Evolutionary conservation across 1,140 invertebrate species (phyloP).

Genomic region (Potamilus streckersoni): DNA sequence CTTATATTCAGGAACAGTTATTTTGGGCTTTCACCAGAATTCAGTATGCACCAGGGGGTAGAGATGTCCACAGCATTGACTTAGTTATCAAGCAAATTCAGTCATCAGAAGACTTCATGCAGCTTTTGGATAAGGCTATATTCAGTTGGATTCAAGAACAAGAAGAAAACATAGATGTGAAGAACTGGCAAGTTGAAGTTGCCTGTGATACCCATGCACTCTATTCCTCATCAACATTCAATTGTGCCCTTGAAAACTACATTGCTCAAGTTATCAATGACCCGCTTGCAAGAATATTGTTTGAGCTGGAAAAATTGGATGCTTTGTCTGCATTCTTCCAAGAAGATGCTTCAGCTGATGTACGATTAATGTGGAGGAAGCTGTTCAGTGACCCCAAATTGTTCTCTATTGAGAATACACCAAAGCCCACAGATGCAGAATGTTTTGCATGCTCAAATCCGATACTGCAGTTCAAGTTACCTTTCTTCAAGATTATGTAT

Average conservation of each 20-base stretch:
- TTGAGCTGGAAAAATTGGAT: conserved; percentile 10
- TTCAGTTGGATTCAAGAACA: background rate
- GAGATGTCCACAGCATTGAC: conserved; percentile 27
- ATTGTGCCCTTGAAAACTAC: conserved; percentile 19
- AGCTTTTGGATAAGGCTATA: conserved; percentile 24
- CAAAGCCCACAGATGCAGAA: conserved; percentile 15
- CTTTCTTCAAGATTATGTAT: conserved; percentile 11
- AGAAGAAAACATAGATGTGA: background rate
- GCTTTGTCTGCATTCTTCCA: conserved; percentile 17
- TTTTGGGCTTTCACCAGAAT: conserved; percentile 51
- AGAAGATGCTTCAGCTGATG: background rate
- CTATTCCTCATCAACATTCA: conserved; percentile 7
- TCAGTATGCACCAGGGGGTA: conserved; percentile 26
- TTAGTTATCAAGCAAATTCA: conserved; percentile 22
- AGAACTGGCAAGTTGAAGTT: background rate
- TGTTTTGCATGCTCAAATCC: conserved; percentile 16
- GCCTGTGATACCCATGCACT: conserved; percentile 18
- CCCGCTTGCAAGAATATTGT: conserved; percentile 19
- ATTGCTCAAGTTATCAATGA: conserved; percentile 1
- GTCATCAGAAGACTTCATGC: conserved; percentile 17
- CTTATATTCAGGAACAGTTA: conserved; percentile 24
- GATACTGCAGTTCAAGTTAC: conserved; percentile 10
- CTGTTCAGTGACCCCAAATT: background rate
- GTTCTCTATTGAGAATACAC: conserved; percentile 6
- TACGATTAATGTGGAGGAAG: background rate